phyloP scores from a whole-genome alignment of 2,888 invertebrate species.

The Lasioglossum zephyrum region DNA sequence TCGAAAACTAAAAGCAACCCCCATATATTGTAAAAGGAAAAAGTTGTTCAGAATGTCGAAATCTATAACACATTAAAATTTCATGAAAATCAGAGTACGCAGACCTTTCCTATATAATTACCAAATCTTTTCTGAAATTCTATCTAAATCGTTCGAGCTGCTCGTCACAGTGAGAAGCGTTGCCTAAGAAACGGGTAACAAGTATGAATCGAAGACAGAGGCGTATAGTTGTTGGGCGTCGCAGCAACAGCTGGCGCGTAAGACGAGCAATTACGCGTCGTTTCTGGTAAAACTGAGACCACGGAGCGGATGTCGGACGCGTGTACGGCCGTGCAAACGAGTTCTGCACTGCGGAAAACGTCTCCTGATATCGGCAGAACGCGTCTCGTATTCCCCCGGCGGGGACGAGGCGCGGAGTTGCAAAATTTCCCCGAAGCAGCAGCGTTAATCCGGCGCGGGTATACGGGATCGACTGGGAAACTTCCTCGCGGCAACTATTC shows the following conservation, averaged over 20 bases:
- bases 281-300: not conserved
- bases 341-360: constrained; percentile 16
- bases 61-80: too few species aligned
- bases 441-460: constrained; percentile 34
- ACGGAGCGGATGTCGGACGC: not conserved
- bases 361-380: constrained; percentile 7
- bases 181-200: not conserved
- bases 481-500: constrained; percentile 41
- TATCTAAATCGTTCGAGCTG: not conserved
- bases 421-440: constrained; percentile 16
- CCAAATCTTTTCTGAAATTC: too few species aligned
- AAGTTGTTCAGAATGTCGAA: too few species aligned
- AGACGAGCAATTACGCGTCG: constrained; percentile 1
- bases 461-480: constrained; percentile 35
- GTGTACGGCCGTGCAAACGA: not conserved
- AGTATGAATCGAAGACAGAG: not conserved
- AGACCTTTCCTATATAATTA: too few species aligned
- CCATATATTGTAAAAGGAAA: too few species aligned
- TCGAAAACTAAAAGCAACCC: too few species aligned
- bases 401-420: not conserved
- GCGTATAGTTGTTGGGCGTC: not conserved
- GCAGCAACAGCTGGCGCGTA: not conserved
- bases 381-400: not conserved
- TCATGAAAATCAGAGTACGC: too few species aligned
- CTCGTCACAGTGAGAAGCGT: not conserved